Evolutionary conservation across 2,113 vertebrate genomes (phyloP).

Genomic region (Casuarius casuarius): DNA sequence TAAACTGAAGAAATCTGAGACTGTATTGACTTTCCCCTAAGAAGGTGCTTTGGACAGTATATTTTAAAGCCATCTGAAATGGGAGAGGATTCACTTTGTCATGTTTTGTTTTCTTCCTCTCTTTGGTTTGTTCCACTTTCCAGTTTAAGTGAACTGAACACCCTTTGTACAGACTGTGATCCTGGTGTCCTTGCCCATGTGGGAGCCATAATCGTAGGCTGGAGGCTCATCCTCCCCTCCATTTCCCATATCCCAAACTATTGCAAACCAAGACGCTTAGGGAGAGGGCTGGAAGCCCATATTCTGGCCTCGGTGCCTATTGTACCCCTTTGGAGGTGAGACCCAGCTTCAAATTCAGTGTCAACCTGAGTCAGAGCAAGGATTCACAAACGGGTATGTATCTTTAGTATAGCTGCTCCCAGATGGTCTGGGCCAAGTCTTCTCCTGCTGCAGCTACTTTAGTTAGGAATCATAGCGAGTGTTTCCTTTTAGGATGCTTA

Average conservation of each 20-base stretch:
- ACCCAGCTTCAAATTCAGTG: background rate
- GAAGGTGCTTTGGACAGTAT: background rate
- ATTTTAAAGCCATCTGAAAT: background rate
- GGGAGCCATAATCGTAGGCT: background rate
- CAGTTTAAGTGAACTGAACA: background rate
- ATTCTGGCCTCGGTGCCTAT: background rate
- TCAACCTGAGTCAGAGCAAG: background rate
- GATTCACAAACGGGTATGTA: background rate
- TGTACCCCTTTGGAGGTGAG: fast-evolving
- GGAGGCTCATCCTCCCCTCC: background rate
- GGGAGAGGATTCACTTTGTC: background rate
- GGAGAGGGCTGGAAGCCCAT: background rate
- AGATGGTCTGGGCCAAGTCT: background rate
- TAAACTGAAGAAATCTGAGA: background rate
- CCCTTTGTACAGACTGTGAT: background rate
- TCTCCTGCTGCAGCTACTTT: background rate
- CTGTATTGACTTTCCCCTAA: no score
- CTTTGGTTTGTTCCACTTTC: background rate
- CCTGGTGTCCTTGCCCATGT: background rate
- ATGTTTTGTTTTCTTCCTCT: background rate
- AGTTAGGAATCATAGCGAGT: background rate
- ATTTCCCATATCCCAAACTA: background rate
- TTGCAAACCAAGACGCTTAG: background rate
- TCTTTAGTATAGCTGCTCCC: background rate
- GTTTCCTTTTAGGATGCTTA: background rate